Evolutionary conservation across 2,888 invertebrate genomes (phyloP).

Genomic region (Drosophila picticornis): DNA sequence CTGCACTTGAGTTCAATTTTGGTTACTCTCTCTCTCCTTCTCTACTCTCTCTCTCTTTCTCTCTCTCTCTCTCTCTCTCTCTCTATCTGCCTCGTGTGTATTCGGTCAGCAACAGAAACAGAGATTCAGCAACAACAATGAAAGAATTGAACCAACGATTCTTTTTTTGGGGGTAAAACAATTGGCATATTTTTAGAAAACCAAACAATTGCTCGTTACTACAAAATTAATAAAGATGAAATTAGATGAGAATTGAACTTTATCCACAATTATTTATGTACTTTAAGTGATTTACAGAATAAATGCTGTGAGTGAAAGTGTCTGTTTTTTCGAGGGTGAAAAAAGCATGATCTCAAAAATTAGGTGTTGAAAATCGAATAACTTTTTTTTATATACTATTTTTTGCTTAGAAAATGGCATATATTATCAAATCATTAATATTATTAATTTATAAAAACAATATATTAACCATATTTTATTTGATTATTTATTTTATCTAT

Average conservation of each 20-base stretch:
- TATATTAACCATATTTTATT: no score
- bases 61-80: neutral
- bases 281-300: conserved; percentile 37
- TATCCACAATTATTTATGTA: conserved; percentile 68
- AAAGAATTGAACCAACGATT: conserved; percentile 29
- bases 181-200: conserved; percentile 37
- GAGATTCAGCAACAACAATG: conserved; percentile 19
- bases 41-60: neutral
- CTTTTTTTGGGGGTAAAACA: conserved; percentile 38
- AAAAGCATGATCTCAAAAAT: neutral
- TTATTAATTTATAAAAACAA: no score
- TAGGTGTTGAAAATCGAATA: neutral
- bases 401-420: neutral
- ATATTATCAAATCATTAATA: no score
- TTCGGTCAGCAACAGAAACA: conserved; percentile 44
- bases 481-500: neutral
- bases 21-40: conserved; percentile 6
- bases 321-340: neutral
- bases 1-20: conserved; percentile 82
- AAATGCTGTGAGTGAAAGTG: neutral
- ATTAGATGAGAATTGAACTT: conserved; percentile 57
- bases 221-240: conserved; percentile 79
- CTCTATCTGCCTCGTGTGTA: neutral
- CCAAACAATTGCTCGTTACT: conserved; percentile 57
- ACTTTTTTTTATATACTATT: neutral